Base-by-base conservation (phyloP, 2,888 invertebrate genomes). In the Metallyticus violacea region DNA sequence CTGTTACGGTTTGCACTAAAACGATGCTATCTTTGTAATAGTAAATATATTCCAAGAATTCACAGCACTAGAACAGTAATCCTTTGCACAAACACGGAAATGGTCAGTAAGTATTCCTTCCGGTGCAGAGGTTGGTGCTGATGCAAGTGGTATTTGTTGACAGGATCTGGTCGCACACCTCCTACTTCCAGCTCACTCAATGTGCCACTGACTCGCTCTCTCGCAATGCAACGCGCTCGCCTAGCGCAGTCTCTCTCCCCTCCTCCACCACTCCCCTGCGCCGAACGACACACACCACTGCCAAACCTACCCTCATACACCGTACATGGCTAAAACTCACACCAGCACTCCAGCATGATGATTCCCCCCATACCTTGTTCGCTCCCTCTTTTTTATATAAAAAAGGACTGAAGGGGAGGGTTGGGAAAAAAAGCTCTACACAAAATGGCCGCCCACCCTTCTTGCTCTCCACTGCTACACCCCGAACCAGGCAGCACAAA, bases 391-490 rank as follows among this genome's bases (percentile, higher is more conserved):
- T 84, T 62, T 25, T 28, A 77, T 26, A 76, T 26, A 62, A 76
- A 28, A 28, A 85, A 76, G 26, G 27, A 25, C 9, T 22, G 40
- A 22, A 62, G 40, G 40, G 40, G 9, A 62, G 40, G 40, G 28
- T n/a, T 26, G 26, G 7, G 25, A 85, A 79, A 85, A 85, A 85
- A 85, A 79, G 80, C 76, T 85, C 85, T 85, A 86, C 87, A 81
- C 87, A 88, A 88, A 88, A 88, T 88, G 88, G 88, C 88, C 87
- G 88, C 87, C 86, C 88, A 87, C 87, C 87, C 88, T 88, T 86
- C 87, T 86, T 87, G 25, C 86, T 86, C 88, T 85, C 80, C 88
- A 83, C 85, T 40, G 40, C 40, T 85, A 83, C 85, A 82, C 85
- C 86, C 85, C 40, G 40, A 62, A 62, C 40, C 40, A 80, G n/a